phyloP scores from a whole-genome alignment of 2,113 vertebrate species.

The Microtus richardsoni region DNA sequence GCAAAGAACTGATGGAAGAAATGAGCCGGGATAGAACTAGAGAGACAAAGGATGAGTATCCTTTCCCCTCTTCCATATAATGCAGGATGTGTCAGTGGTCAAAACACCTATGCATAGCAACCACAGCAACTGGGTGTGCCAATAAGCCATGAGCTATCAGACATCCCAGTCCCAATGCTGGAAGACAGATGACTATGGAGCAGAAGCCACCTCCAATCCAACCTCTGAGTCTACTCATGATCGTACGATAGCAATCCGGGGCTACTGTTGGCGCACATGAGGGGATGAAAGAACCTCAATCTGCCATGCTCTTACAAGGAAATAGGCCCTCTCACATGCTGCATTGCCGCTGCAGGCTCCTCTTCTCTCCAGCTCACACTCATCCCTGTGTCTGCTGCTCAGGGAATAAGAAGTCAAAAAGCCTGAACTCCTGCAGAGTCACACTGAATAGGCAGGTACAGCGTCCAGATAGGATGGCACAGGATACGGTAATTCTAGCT shows the following conservation, averaged over 20 bases:
- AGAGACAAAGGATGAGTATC: rapidly evolving
- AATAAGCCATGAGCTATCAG: rapidly evolving
- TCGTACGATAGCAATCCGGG: rapidly evolving
- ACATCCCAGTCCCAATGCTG: rapidly evolving
- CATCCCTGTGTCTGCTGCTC: not conserved
- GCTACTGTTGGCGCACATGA: not conserved
- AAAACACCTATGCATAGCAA: not conserved
- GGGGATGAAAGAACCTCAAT: not conserved
- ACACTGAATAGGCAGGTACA: rapidly evolving
- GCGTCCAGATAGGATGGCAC: not conserved
- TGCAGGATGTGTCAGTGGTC: not conserved
- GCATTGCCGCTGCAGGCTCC: not conserved
- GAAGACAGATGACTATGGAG: not conserved
- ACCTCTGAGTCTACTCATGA: rapidly evolving
- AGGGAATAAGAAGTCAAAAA: not conserved
- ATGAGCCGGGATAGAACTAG: not conserved
- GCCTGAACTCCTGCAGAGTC: rapidly evolving
- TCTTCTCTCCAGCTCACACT: not conserved
- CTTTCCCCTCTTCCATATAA: not conserved
- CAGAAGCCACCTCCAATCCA: not conserved
- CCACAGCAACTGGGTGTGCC: rapidly evolving
- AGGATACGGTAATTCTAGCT: rapidly evolving
- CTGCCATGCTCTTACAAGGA: not conserved
- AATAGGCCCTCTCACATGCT: not conserved
- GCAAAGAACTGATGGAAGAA: not conserved